Base-by-base conservation (phyloP, 2,113 vertebrate genomes). In the Laticauda colubrina region DNA sequence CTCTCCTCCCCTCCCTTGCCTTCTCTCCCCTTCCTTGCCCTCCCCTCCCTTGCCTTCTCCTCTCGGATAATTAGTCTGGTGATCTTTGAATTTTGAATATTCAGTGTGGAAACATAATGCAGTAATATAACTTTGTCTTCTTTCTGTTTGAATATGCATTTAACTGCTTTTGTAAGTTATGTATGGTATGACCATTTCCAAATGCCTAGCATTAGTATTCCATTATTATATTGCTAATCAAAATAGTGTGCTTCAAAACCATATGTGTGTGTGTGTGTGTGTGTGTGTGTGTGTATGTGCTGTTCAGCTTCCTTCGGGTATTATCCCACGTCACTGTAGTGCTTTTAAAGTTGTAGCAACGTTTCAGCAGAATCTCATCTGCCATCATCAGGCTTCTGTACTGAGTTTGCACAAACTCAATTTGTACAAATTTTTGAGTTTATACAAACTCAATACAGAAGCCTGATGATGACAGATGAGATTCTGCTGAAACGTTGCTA, bases 171-270 rank as follows among this genome's bases (percentile, higher is more conserved):
- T 96, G 95, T 97, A 96, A 95, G 88, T 97, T 97, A 95, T 92
- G 94, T 92, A 94, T 95, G 96, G 95, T 95, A 97, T 94, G 96
- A 97, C 94, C 91, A 98, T 97, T 97, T 97, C 94, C 93, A 97
- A 97, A 97, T 95, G 95, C 97, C 95, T 96, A 94, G 95, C 94
- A 96, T 95, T 96, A 97, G 97, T 97, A 97, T 97, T 97, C 95
- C 96, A 96, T 97, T 89, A 97, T 97, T 96, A 96, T 97, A 97
- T 98, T 97, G 96, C 97, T 97, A 97, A 96, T 97, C 97, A 95
- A 97, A 97, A 97, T 96, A 97, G 96, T 96, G 95, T 96, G 95
- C 97, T 97, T 96, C 93, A 45, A 45, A 45, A 45, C 43, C 43
- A 43, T 43, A 2, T 43, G 43, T 43, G 43, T 43, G 43, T 43